Percentiles rank a stretch among this genome's conserved stretches.
phyloP scores from a whole-genome alignment of 92 coral and sea anemone genomes.

The Zoanthus sansibaricus region DNA sequence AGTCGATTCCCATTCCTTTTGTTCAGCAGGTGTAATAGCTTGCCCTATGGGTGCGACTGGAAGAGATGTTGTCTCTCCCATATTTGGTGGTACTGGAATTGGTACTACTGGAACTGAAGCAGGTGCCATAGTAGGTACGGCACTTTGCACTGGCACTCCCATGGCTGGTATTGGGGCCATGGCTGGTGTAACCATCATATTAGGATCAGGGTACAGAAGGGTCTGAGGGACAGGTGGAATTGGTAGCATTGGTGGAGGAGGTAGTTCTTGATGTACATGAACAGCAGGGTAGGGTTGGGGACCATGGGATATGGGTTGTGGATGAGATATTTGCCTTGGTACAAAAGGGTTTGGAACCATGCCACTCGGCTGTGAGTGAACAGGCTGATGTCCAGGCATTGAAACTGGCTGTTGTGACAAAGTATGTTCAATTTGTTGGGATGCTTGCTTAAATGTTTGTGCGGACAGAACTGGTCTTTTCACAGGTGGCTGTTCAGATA shows the following conservation, averaged over 20 bases:
- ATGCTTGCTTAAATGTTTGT: conserved; percentile 87
- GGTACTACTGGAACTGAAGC: conserved; percentile 70
- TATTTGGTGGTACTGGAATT: conserved; percentile 71
- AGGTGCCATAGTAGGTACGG: conserved; percentile 59
- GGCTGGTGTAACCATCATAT: conserved; percentile 46
- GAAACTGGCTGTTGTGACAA: conserved; percentile 52
- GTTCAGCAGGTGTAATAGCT: conserved; percentile 92
- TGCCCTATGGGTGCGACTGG: conserved; percentile 50
- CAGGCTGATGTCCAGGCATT: conserved; percentile 49
- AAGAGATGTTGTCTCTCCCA: conserved; percentile 49
- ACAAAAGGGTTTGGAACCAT: conserved; percentile 35
- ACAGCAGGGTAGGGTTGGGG: conserved; percentile 44
- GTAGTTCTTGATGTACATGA: conserved; percentile 75
- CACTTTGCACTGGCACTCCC: conserved; percentile 48
- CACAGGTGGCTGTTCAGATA: conserved; percentile 82
- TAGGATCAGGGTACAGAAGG: conserved; percentile 50
- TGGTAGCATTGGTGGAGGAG: conserved; percentile 74
- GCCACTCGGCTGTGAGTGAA: conserved; percentile 30
- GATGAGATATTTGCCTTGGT: conserved; percentile 39
- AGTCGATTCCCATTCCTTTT: conserved; percentile 97
- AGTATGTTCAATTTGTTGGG: conserved; percentile 85
- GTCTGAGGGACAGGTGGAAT: conserved; percentile 50
- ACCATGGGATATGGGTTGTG: conserved; percentile 43
- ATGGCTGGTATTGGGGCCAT: conserved; percentile 34
- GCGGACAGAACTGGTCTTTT: conserved; percentile 88